These are phyloP conservation scores for Mionectes olivaceus DNA, from an alignment of 2,797 vertebrate genomes.

Conservation along the genomic window DNA sequence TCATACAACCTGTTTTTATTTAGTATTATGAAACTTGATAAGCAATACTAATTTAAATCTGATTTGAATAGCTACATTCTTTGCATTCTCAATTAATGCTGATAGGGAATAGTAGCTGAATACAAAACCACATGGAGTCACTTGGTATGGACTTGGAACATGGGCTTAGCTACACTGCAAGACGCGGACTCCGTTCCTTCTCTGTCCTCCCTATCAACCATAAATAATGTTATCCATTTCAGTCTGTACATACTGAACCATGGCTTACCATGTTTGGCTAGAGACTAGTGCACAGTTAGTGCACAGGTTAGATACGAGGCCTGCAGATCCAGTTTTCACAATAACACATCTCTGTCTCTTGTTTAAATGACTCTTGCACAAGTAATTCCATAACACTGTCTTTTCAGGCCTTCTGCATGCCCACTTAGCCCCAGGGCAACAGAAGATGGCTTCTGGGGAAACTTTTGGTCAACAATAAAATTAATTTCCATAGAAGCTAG, in stretches of 20 bases:
- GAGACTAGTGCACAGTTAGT: neutral
- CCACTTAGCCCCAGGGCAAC: neutral
- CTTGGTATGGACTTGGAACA: neutral
- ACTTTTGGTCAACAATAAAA: neutral
- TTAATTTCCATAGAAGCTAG: neutral
- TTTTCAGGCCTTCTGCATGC: neutral
- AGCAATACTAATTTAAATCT: neutral
- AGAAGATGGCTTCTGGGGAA: neutral
- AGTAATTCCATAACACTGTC: neutral
- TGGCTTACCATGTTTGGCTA: neutral
- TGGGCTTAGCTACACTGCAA: neutral
- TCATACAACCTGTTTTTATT: neutral
- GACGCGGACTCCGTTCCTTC: neutral
- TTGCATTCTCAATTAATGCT: neutral
- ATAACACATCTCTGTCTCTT: rapidly evolving
- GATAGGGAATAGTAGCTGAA: neutral
- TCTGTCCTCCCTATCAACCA: neutral
- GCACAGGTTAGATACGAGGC: neutral
- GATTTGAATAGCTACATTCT: neutral
- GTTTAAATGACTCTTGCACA: neutral
- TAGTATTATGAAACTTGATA: neutral
- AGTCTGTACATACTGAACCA: neutral
- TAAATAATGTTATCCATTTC: neutral
- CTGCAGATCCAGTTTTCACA: neutral
- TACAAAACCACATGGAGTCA: neutral